Evolutionary conservation across 2,888 invertebrate species (phyloP).

Genomic region (Xanthia togata): DNA sequence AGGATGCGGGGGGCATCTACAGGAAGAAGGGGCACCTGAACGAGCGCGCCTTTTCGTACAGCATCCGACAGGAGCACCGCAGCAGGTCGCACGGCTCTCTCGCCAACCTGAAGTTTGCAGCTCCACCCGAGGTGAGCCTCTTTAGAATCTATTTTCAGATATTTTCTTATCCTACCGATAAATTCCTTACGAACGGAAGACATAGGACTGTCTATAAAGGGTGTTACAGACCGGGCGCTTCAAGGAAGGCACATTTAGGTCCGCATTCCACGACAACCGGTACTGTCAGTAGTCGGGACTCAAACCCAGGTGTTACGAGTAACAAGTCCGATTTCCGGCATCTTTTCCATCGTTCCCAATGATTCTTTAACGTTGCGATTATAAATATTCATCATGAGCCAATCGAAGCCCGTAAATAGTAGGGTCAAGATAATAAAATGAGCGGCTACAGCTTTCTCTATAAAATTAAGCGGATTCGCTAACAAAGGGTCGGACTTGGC

Average conservation of each 20-base stretch:
- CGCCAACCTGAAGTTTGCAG: slow-evolving; percentile 97
- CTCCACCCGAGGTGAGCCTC: slow-evolving; percentile 91
- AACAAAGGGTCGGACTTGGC: slow-evolving; percentile 57
- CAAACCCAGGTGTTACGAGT: slow-evolving; percentile 36
- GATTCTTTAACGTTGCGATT: slow-evolving; percentile 23
- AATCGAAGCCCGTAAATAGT: slow-evolving; percentile 36
- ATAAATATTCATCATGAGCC: slow-evolving; percentile 49
- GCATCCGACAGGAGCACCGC: slow-evolving; percentile 97
- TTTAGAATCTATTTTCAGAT: slow-evolving; percentile 3
- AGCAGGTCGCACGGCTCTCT: slow-evolving; percentile 97
- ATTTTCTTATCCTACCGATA: slow-evolving; percentile 9
- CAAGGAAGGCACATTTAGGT: slow-evolving; percentile 56
- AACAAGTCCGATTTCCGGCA: slow-evolving; percentile 52
- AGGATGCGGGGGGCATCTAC: slow-evolving; percentile 94
- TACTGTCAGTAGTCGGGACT: slow-evolving; percentile 29
- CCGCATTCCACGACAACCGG: slow-evolving; percentile 63
- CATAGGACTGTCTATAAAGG: slow-evolving; percentile 12
- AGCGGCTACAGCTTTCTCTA: slow-evolving; percentile 54
- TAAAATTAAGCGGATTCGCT: slow-evolving; percentile 44
- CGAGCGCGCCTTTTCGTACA: slow-evolving; percentile 98
- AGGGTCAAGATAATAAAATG: slow-evolving; percentile 60
- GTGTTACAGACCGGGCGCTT: slow-evolving; percentile 34
- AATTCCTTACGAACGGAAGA: not conserved
- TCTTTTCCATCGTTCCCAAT: slow-evolving; percentile 16
- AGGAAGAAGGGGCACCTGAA: slow-evolving; percentile 97